A percentile compares a stretch with the other conserved stretches of the same genome.
phyloP scores from a whole-genome alignment of 2,797 vertebrate genomes.

The Merluccius polli region DNA sequence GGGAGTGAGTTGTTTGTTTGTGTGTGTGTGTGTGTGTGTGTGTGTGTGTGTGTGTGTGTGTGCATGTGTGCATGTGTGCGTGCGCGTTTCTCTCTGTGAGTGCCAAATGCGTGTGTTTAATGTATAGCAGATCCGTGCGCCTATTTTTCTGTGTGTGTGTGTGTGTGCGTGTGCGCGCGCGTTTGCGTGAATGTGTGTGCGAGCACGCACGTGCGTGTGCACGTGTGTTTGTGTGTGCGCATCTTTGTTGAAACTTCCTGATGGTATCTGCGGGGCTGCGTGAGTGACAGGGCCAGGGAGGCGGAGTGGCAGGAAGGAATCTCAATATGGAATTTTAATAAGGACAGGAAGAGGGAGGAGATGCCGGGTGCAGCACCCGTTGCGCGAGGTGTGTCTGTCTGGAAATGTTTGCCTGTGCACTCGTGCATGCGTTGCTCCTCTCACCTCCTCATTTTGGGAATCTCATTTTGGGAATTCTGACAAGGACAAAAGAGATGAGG shows the following conservation, averaged over 20 bases:
- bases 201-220: slow-evolving; percentile 8
- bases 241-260: slow-evolving; percentile 65
- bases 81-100: slow-evolving; percentile 7
- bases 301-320: slow-evolving; percentile 70
- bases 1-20: background rate
- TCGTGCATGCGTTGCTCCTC: slow-evolving; percentile 51
- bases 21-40: background rate
- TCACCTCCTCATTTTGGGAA: slow-evolving; percentile 69
- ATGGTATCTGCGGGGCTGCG: slow-evolving; percentile 55
- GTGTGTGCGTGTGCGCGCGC: slow-evolving; percentile 23
- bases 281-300: slow-evolving; percentile 70
- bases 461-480: slow-evolving; percentile 69
- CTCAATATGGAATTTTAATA: slow-evolving; percentile 75
- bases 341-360: slow-evolving; percentile 59
- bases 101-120: slow-evolving; percentile 29
- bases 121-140: background rate
- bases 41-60: slow-evolving; percentile 9
- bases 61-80: background rate
- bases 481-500: slow-evolving; percentile 64
- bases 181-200: background rate
- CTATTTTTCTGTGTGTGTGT: background rate
- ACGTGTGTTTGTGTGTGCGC: slow-evolving; percentile 29
- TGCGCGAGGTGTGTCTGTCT: slow-evolving; percentile 70
- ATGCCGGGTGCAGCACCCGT: slow-evolving; percentile 56
- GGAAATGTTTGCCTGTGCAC: slow-evolving; percentile 60